Conservation (phyloP, 2,888 invertebrate species). For the Chalcis sispes region DNA sequence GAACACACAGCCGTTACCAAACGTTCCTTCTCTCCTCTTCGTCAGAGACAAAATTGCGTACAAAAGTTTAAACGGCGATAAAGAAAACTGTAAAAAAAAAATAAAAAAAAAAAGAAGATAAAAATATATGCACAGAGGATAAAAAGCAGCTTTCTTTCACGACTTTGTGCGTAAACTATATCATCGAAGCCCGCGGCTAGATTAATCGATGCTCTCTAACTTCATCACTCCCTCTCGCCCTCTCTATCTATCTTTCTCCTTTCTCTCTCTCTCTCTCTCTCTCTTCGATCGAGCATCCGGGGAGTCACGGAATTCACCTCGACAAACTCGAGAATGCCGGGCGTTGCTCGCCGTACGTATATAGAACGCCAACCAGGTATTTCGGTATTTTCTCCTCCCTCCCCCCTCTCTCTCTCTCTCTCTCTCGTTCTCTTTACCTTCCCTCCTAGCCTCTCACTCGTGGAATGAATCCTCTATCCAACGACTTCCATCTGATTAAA, state of each 20-base stretch:
- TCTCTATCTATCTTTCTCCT: conserved; percentile 43
- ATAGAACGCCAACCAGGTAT: conserved; percentile 35
- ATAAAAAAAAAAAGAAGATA: no score
- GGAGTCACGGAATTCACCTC: conserved; percentile 49
- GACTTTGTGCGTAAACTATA: no score
- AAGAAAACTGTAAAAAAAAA: no score
- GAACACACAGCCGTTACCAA: no score
- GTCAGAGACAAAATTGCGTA: no score
- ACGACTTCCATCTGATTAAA: no score
- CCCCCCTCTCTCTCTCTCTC: no score
- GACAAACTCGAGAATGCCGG: conserved; percentile 53
- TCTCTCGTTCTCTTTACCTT: no score
- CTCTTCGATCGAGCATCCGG: conserved; percentile 41
- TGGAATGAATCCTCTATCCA: conserved; percentile 28
- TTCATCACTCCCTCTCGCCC: conserved; percentile 26
- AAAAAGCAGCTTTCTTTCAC: no score
- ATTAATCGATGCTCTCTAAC: conserved; percentile 57
- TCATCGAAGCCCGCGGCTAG: conserved; percentile 23
- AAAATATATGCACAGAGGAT: no score
- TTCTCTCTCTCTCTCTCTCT: conserved; percentile 48
- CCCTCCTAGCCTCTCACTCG: neutral
- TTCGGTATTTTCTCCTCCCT: conserved; percentile 42
- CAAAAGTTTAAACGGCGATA: no score
- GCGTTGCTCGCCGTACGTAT: conserved; percentile 44
- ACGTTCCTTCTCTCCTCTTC: no score